Percentiles rank a stretch among this genome's conserved stretches.
These are phyloP conservation scores for Apostichopus japonicus DNA, from an alignment of 35 echinoderm and acorn worm genomes.

Conservation along the genomic window DNA sequence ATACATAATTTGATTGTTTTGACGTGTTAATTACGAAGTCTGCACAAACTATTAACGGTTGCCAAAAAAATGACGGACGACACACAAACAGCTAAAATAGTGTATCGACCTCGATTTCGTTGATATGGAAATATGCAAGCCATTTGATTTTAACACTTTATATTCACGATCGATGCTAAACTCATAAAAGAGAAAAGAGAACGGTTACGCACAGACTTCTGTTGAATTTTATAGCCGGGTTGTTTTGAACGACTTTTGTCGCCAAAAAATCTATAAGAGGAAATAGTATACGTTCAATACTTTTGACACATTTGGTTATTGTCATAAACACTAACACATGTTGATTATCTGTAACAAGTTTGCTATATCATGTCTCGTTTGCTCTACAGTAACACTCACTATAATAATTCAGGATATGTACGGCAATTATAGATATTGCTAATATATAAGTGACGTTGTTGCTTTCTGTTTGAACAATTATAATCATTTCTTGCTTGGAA, in stretches of 20 bases:
- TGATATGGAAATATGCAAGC: not conserved
- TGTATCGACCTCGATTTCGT: not conserved
- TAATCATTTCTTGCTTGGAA: no score
- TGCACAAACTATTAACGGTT: no score
- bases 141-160: not conserved
- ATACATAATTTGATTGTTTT: no score
- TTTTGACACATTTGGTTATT: not conserved
- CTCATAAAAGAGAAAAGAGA: not conserved
- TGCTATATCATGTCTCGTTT: no score
- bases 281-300: not conserved
- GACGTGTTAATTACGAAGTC: no score
- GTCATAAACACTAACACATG: not conserved
- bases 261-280: not conserved
- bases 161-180: not conserved
- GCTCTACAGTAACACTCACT: no score
- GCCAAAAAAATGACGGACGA: no score
- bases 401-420: no score
- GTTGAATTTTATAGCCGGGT: not conserved
- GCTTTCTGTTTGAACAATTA: no score
- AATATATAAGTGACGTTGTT: no score
- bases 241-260: not conserved
- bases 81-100: not conserved
- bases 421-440: no score
- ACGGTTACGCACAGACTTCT: not conserved
- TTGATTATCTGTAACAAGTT: not conserved